These are phyloP conservation scores for Alligator sinensis DNA, from an alignment of 2,113 vertebrate species.

Conservation along the genomic window DNA sequence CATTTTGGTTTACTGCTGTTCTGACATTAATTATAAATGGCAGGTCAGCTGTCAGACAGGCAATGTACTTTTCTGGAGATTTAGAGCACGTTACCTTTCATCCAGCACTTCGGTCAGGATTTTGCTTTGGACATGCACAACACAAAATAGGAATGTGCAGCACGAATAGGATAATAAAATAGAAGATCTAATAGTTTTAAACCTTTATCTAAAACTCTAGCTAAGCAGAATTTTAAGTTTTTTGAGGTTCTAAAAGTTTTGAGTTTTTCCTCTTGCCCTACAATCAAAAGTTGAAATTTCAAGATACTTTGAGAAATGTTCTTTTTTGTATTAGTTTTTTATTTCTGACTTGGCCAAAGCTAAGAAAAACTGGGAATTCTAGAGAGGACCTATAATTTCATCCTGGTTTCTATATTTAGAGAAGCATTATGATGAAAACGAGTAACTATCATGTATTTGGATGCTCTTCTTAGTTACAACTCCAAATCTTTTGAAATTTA, in stretches of 20 bases:
- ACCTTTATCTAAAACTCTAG: not conserved
- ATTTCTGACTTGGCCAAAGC: not conserved
- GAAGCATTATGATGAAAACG: not conserved
- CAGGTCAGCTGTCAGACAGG: constrained; percentile 60
- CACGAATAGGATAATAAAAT: not conserved
- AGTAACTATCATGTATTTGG: not conserved
- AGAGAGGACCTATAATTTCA: not conserved
- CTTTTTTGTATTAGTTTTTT: not conserved
- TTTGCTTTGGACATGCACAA: not conserved
- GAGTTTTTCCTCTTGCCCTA: not conserved
- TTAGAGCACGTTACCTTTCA: constrained; percentile 37
- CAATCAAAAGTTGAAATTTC: not conserved
- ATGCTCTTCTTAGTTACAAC: not conserved
- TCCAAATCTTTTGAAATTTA: not conserved
- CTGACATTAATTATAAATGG: constrained; percentile 75
- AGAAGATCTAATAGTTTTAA: not conserved
- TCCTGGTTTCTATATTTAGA: not conserved
- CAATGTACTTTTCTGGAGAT: not conserved
- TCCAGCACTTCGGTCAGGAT: not conserved
- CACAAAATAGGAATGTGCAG: not conserved
- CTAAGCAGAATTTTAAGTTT: not conserved
- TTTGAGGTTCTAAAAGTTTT: not conserved
- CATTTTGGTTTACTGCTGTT: constrained; percentile 70
- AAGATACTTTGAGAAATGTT: accelerated
- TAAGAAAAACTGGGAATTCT: not conserved